Base-by-base conservation (phyloP, 2,797 vertebrate genomes). In the Otus scops region DNA sequence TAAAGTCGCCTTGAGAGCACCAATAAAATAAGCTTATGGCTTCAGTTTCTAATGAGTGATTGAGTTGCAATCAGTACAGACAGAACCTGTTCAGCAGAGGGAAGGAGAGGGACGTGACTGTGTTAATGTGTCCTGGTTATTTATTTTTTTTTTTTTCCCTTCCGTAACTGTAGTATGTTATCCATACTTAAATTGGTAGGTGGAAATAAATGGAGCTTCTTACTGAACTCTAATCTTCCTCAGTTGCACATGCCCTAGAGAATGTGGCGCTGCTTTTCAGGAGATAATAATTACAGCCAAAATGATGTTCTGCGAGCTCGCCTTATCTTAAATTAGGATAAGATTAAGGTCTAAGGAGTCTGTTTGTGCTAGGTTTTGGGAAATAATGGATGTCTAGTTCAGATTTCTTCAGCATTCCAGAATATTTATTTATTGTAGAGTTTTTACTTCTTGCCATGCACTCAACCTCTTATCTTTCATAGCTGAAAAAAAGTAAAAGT, bases 281-380 rank as follows among this genome's bases (percentile, higher is more conserved):
- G 96, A 96, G 92, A 93, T 92, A 91, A 93, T 96, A 96, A 91
- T 96, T 94, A 88, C 97, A 96, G 83, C 61, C 91, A 93, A 95
- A 95, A 70, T 34, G 63, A 60, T 79, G 92, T 94, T 95, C 92
- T 76, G 70, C 1, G 38, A 81, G 77, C 70, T 93, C 93, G 36
- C 70, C 89, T 96, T 95, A 94, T 92, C 94, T 97, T 94, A 91
- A 94, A 96, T 96, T 91, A 83, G 86, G 60, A 3, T 77, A 91
- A 92, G 85, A 94, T 93, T 88, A 91, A 92, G 92, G 56, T 91
- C 96, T 89, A 30, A 70, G 68, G 67, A 45, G 88, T 85, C 78
- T 90, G 84, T 61, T 89, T 92, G 34, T 86, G 60, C 89, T 91
- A 63, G 80, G 32, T 39, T 85, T 97, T 95, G 27, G 78, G 90